Evolutionary conservation across 2,888 invertebrate species (phyloP), one percentile per base, ranked within the genome.

Genomic region (Agrochola litura): DNA sequence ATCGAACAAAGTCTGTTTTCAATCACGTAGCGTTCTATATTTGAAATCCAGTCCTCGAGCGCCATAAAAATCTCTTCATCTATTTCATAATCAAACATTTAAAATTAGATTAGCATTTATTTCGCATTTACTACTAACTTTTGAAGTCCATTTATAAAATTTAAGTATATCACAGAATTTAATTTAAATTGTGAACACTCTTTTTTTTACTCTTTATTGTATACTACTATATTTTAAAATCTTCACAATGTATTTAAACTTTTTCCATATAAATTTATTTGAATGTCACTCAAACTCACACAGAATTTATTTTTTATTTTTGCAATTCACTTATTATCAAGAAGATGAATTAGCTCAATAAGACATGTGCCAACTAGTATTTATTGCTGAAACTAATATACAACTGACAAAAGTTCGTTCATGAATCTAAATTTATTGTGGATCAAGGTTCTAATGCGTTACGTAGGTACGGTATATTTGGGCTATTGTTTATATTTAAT

Each of bases 391-490:
- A 82, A 73, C 77, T 58, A 46, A 84, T 72, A 64, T 54, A 77
- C 86, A 49, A 72, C 71, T 83, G 81, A 86, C 65, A 67, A 77
- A 80, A 79, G 68, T 69, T 46, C 61, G 76, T 56, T 74, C 63
- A 25, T 63, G 74, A 84, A 76, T 84, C 87, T 87, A 87, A 81
- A 81, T 87, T 82, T 86, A 77, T 71, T 69, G 37, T 65, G 19
- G 73, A 82, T 79, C 84, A 87, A 87, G 88, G 87, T 77, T 76
- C 19, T 52, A 25, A 49, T 61, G 12, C 43, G 72, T 74, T 16
- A 72, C 61, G 63, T 64, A 3, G 37, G 37, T 37, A 37, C 37
- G 37, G 5, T 60, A 43, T 52, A 65, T 78, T 82, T 49, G 30
- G 52, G 56, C 71, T 60, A 83, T 88, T 83, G 83, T 86, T 71